Conservation (phyloP, 2,797 vertebrate species). For the Bradypodion ventrale region DNA sequence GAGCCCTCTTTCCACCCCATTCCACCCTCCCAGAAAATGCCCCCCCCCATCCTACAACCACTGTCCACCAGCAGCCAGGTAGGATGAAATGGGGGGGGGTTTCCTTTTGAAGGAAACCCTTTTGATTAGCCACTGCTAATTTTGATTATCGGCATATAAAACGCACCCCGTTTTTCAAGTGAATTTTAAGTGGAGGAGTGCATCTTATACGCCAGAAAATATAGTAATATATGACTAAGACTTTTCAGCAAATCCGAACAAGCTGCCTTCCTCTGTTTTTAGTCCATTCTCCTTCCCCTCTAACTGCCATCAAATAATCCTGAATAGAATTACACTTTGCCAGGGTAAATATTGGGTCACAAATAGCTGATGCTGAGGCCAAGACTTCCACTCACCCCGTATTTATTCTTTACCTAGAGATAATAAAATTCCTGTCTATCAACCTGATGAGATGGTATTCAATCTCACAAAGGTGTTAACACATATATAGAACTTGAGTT, state of each 20-base stretch:
- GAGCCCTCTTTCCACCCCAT: too few relatives aligned
- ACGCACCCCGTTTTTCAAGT: too few relatives aligned
- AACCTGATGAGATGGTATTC: background rate
- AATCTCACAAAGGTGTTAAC: background rate
- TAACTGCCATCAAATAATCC: background rate
- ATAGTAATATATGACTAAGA: background rate
- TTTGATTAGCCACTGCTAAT: too few relatives aligned
- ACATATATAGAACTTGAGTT: background rate
- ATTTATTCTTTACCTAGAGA: slow-evolving; percentile 5
- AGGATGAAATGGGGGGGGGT: too few relatives aligned
- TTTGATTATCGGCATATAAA: too few relatives aligned
- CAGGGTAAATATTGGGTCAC: slow-evolving; percentile 1
- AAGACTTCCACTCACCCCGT: background rate
- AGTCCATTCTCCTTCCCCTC: background rate
- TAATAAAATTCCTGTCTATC: background rate
- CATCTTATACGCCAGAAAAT: too few relatives aligned
- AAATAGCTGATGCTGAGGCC: background rate
- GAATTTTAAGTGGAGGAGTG: too few relatives aligned
- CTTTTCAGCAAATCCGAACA: background rate
- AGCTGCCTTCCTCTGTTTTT: background rate
- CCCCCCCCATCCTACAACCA: too few relatives aligned
- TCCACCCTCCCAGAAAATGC: too few relatives aligned
- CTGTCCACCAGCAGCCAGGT: too few relatives aligned
- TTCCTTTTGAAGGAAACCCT: too few relatives aligned
- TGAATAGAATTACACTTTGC: background rate